Evolutionary conservation across 2,797 vertebrate species (phyloP).

Genomic region (Oryzias dopingdopingensis): DNA sequence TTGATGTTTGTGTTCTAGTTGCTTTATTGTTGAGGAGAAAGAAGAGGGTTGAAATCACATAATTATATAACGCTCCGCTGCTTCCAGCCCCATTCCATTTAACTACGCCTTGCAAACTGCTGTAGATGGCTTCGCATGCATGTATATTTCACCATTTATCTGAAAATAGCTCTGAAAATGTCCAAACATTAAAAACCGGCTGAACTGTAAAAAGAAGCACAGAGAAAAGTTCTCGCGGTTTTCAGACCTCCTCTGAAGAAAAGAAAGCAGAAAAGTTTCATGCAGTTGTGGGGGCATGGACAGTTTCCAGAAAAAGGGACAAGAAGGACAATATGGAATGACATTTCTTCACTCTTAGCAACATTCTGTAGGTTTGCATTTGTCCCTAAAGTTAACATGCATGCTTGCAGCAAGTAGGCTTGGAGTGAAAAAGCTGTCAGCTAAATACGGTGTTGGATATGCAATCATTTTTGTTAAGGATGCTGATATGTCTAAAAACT

Average conservation of each 20-base stretch:
- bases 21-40: conserved; percentile 11
- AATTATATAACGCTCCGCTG: conserved; percentile 34
- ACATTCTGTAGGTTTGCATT: too few species aligned
- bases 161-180: not conserved
- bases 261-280: not conserved
- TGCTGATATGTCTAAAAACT: too few species aligned
- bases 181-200: not conserved
- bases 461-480: too few species aligned
- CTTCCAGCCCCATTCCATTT: conserved; percentile 27
- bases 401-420: too few species aligned
- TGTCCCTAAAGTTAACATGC: too few species aligned
- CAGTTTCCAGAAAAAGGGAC: not conserved
- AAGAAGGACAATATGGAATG: not conserved
- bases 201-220: not conserved
- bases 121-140: conserved; percentile 3
- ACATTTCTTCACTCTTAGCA: not conserved
- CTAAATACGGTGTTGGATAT: too few species aligned
- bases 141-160: conserved; percentile 1
- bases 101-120: conserved; percentile 3
- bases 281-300: not conserved
- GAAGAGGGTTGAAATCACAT: conserved; percentile 27
- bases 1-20: conserved; percentile 11
- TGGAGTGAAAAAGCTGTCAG: too few species aligned
- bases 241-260: not conserved
- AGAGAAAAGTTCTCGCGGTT: not conserved